Evolutionary conservation across 2,888 invertebrate genomes (phyloP).

Genomic region (Epicampocera succincta): DNA sequence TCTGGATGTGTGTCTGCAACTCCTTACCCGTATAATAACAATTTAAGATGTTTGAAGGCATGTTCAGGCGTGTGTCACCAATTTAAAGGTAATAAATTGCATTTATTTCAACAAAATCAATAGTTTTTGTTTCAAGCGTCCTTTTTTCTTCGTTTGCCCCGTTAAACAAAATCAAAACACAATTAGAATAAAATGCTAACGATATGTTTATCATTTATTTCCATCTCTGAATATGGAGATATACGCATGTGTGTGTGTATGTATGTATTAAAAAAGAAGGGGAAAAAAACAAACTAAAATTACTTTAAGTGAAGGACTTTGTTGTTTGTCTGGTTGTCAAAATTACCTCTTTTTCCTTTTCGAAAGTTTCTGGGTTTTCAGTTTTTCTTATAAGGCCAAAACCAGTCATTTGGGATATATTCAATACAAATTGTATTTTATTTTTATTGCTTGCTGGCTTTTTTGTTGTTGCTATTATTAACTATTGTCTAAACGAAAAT

Average conservation of each 20-base stretch:
- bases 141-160: too few relatives aligned
- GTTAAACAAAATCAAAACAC: slow-evolving; percentile 9
- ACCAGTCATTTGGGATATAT: slow-evolving; percentile 52
- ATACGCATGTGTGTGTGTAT: too few relatives aligned
- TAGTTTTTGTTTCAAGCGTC: not conserved
- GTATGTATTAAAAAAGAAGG: not conserved
- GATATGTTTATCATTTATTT: not conserved
- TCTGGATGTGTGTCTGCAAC: too few relatives aligned
- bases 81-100: not conserved
- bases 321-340: slow-evolving; percentile 19
- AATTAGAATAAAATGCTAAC: slow-evolving; percentile 14
- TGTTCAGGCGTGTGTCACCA: not conserved
- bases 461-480: slow-evolving; percentile 6
- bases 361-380: too few relatives aligned
- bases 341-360: slow-evolving; percentile 27
- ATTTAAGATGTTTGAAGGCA: not conserved
- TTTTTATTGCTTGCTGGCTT: not conserved
- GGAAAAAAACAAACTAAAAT: slow-evolving; percentile 3
- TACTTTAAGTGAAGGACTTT: slow-evolving; percentile 6
- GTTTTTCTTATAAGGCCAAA: slow-evolving; percentile 20
- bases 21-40: too few relatives aligned
- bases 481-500: slow-evolving; percentile 39
- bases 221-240: too few relatives aligned
- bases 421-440: slow-evolving; percentile 24
- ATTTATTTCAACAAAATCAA: slow-evolving; percentile 17